A percentile compares a stretch with the other conserved stretches of the same genome.
Evolutionary conservation across 2,888 invertebrate species (phyloP).

Genomic region (Nymphalis urticae): DNA sequence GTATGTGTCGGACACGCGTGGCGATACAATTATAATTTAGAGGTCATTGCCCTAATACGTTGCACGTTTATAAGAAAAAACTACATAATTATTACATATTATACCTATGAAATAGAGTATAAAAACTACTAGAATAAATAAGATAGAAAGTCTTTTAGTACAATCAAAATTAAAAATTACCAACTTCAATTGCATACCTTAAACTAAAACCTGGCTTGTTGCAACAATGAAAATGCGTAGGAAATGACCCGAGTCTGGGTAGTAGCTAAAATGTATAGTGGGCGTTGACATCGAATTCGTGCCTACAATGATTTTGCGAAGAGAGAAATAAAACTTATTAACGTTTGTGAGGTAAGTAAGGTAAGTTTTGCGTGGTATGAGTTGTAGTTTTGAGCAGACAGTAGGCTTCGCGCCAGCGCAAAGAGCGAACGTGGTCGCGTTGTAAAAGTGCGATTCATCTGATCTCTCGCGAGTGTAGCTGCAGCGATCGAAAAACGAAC

Average conservation of each 20-base stretch:
- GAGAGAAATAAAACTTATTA: slow-evolving; percentile 69
- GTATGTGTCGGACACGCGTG: not conserved
- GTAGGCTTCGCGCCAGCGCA: slow-evolving; percentile 68
- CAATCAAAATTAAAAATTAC: not conserved
- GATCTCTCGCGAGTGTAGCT: slow-evolving; percentile 67
- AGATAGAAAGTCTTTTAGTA: not conserved
- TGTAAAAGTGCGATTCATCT: slow-evolving; percentile 53
- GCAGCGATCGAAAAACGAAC: slow-evolving; percentile 62
- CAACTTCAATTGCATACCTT: slow-evolving; percentile 22
- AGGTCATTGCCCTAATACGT: slow-evolving; percentile 8
- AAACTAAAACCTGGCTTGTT: slow-evolving; percentile 44
- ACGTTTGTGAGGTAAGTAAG: slow-evolving; percentile 39
- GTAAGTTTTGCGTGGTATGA: slow-evolving; percentile 47
- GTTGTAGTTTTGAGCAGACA: slow-evolving; percentile 47
- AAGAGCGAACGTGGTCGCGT: slow-evolving; percentile 60
- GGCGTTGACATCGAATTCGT: slow-evolving; percentile 74
- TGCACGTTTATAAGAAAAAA: not conserved
- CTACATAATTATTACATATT: not conserved
- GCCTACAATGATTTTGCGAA: slow-evolving; percentile 66
- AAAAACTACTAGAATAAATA: no score
- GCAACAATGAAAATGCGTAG: slow-evolving; percentile 59
- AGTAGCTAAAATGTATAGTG: slow-evolving; percentile 57
- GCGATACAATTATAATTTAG: not conserved
- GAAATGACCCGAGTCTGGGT: slow-evolving; percentile 61
- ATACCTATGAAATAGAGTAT: not conserved